Evolutionary conservation across 2,113 vertebrate genomes (phyloP).

Genomic region (Campylomormyrus numenius): DNA sequence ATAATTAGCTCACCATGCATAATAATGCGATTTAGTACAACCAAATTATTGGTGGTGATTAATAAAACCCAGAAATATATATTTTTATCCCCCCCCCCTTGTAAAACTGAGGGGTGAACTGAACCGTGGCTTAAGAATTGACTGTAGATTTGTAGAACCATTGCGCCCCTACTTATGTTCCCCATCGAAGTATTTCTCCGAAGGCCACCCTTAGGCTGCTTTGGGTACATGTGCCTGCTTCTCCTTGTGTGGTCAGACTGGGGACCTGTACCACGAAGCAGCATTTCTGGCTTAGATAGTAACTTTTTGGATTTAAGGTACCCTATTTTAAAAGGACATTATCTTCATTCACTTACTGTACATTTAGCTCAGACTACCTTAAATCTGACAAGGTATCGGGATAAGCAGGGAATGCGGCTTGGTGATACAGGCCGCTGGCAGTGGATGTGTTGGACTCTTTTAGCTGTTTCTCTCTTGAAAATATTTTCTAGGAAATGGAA

Average conservation of each 20-base stretch:
- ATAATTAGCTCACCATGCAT: too few relatives aligned
- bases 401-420: neutral
- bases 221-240: neutral
- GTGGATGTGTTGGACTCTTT: neutral
- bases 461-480: neutral
- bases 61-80: too few relatives aligned
- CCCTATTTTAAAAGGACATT: neutral
- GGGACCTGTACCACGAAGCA: neutral
- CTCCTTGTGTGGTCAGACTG: neutral
- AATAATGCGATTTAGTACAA: too few relatives aligned
- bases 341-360: neutral
- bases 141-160: neutral
- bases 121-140: too few relatives aligned
- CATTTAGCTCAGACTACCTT: neutral
- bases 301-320: neutral
- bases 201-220: neutral
- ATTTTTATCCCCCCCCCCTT: too few relatives aligned
- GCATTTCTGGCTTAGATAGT: neutral
- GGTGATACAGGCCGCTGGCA: neutral
- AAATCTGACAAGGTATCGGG: neutral
- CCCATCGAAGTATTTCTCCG: neutral
- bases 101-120: too few relatives aligned
- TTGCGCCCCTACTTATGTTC: neutral
- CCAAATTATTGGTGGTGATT: too few relatives aligned
- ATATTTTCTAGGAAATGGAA: neutral